These are phyloP conservation scores for Danio kyathit DNA, from an alignment of 2,797 vertebrate species.

Conservation along the genomic window DNA sequence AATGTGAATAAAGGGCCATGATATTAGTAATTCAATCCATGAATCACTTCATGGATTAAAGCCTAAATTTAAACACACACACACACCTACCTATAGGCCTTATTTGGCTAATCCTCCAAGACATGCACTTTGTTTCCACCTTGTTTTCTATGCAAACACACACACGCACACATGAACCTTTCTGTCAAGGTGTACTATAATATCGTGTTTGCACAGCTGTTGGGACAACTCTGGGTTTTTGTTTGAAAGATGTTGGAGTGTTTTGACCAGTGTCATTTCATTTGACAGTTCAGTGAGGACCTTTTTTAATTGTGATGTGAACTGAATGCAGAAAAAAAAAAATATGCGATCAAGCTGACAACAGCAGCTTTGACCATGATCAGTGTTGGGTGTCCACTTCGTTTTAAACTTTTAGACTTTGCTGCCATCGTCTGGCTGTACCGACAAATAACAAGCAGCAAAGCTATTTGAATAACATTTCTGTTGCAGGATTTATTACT, in stretches of 20 bases:
- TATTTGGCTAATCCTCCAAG: too few relatives aligned
- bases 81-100: too few relatives aligned
- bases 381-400: background rate
- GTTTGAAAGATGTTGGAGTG: background rate
- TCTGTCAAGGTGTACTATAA: slow-evolving; percentile 16
- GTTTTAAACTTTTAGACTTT: slow-evolving; percentile 9
- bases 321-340: background rate
- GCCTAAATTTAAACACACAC: background rate
- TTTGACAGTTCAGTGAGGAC: background rate
- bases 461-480: background rate
- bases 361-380: background rate
- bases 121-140: too few relatives aligned
- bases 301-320: background rate
- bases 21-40: background rate
- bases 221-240: slow-evolving; percentile 15
- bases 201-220: slow-evolving; percentile 53
- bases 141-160: background rate
- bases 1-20: background rate
- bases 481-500: too few relatives aligned
- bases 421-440: slow-evolving; percentile 33
- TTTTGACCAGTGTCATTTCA: background rate
- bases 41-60: background rate
- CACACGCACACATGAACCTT: background rate
- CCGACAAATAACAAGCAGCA: background rate
- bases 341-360: background rate